Evolutionary conservation across 2,888 invertebrate species (phyloP).

Genomic region (Xanthorhoe spadicearia): DNA sequence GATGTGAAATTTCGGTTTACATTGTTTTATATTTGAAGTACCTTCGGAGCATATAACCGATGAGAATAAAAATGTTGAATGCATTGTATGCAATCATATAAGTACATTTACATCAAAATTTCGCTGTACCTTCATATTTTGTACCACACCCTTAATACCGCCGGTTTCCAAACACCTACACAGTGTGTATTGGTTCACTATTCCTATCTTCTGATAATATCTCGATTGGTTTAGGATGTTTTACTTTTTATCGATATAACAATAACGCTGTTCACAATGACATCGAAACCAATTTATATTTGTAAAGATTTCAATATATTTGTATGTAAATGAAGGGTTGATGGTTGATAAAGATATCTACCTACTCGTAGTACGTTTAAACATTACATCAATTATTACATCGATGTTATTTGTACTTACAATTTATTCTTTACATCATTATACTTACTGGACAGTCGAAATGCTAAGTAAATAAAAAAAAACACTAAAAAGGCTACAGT

Average conservation of each 20-base stretch:
- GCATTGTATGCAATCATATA: too few species aligned
- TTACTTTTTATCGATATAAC: slow-evolving; percentile 39
- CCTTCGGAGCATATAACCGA: too few species aligned
- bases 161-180: slow-evolving; percentile 43
- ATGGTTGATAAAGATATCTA: slow-evolving; percentile 5
- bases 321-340: slow-evolving; percentile 17
- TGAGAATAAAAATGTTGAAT: too few species aligned
- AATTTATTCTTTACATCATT: not conserved
- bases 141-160: slow-evolving; percentile 32
- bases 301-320: slow-evolving; percentile 31
- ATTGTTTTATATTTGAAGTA: too few species aligned
- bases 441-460: not conserved
- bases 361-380: not conserved
- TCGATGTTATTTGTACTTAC: not conserved
- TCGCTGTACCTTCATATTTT: slow-evolving; percentile 17
- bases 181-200: slow-evolving; percentile 39
- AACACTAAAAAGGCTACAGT: too few species aligned
- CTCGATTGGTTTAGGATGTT: slow-evolving; percentile 41
- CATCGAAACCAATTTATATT: slow-evolving; percentile 27
- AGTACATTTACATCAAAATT: too few species aligned
- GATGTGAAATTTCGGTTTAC: too few species aligned
- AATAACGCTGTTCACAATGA: slow-evolving; percentile 25
- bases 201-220: slow-evolving; percentile 46
- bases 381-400: slow-evolving; percentile 9
- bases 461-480: too few species aligned